Evolutionary conservation across 1,140 invertebrate species (phyloP).

Genomic region (Hermetia illucens): DNA sequence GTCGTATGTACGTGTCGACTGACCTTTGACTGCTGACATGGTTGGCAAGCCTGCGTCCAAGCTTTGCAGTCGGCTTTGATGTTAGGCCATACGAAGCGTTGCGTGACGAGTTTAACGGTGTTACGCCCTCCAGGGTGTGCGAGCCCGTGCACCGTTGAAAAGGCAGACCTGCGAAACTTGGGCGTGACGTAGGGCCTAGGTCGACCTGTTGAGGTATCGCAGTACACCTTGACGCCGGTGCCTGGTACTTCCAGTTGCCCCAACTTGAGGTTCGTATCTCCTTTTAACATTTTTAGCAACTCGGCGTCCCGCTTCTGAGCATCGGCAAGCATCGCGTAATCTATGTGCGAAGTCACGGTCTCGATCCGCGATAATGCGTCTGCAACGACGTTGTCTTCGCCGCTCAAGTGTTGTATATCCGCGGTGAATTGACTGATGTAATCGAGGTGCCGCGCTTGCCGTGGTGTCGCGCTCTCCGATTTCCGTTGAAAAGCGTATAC

Average conservation of each 20-base stretch:
- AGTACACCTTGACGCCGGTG: too few species aligned
- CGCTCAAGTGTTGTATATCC: conserved; percentile 17
- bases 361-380: conserved; percentile 12
- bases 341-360: too few species aligned
- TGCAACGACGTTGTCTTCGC: conserved; percentile 13
- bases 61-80: conserved; percentile 12
- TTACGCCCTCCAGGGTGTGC: conserved; percentile 5
- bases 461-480: conserved; percentile 10
- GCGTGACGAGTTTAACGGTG: conserved; percentile 20
- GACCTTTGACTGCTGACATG: conserved; percentile 17
- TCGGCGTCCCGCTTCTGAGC: too few species aligned
- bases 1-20: conserved; percentile 8
- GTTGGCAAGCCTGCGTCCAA: conserved; percentile 12
- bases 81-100: conserved; percentile 29
- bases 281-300: too few species aligned
- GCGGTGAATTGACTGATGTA: conserved; percentile 17
- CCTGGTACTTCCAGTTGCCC: too few species aligned
- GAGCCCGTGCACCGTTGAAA: conserved; percentile 20
- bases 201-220: too few species aligned
- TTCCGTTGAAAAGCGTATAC: conserved; percentile 15
- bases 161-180: too few species aligned
- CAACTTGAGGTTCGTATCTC: too few species aligned
- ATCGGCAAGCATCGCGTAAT: too few species aligned
- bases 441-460: conserved; percentile 16
- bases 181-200: too few species aligned